Evolutionary conservation across 2,797 vertebrate genomes (phyloP).

Genomic region (Falco rusticolus): DNA sequence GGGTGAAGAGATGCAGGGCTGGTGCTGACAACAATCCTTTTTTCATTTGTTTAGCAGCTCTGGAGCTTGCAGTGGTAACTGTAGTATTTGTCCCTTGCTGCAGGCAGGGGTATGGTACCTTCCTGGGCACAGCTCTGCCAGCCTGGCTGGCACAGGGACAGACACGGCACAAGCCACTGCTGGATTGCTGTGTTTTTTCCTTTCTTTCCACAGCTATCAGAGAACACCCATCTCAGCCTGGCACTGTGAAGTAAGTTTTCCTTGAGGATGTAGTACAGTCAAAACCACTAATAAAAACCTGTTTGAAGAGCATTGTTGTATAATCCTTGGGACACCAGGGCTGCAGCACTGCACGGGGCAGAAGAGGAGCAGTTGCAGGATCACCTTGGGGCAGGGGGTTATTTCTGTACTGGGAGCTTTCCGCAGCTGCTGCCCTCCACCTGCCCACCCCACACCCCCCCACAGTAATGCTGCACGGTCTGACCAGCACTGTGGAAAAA

Average conservation of each 20-base stretch:
- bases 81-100: fast-evolving
- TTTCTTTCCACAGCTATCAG: neutral
- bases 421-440: neutral
- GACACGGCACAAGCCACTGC: neutral
- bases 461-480: neutral
- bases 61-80: neutral
- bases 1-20: neutral
- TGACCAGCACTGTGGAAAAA: neutral
- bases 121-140: neutral
- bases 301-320: neutral
- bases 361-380: neutral
- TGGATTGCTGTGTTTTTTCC: neutral
- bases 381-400: fast-evolving
- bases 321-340: neutral
- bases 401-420: neutral
- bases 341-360: fast-evolving
- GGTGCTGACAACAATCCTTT: neutral
- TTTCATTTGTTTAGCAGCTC: neutral
- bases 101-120: neutral
- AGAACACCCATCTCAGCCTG: neutral
- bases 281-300: conserved; percentile 48
- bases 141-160: fast-evolving
- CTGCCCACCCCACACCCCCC: neutral
- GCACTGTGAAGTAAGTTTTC: neutral
- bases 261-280: neutral